Evolutionary conservation across 2,888 invertebrate species (phyloP).

Genomic region (Oithona nana): DNA sequence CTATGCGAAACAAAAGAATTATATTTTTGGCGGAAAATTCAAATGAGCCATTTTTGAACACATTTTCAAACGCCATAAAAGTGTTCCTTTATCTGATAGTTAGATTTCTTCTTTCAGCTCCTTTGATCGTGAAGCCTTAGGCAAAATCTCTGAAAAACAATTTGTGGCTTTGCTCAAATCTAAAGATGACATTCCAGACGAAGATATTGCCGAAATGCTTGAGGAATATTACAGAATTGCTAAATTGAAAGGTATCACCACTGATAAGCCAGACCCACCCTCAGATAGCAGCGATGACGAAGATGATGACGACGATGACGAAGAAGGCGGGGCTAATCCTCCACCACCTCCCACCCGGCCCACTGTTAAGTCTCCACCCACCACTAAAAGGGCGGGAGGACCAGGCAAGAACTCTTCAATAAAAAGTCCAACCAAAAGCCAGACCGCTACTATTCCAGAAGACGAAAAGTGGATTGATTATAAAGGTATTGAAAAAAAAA

Average conservation of each 20-base stretch:
- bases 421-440: background rate
- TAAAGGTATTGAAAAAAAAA: background rate
- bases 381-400: background rate
- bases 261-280: background rate
- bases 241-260: background rate
- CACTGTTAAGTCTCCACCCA: background rate
- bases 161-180: background rate
- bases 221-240: conserved; percentile 6
- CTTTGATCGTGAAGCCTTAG: conserved; percentile 4
- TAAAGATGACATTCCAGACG: conserved; percentile 12
- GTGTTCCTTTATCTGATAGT: no score
- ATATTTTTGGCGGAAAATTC: no score
- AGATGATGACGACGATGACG: background rate
- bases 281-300: background rate
- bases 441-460: background rate
- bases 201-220: conserved; percentile 14
- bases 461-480: conserved; percentile 14
- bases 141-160: conserved; percentile 5
- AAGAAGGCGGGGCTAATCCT: no score
- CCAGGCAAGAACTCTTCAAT: background rate
- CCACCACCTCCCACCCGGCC: background rate
- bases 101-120: conserved; percentile 6
- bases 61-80: no score
- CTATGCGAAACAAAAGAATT: no score
- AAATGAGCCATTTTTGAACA: no score